Evolutionary conservation across 2,888 invertebrate genomes (phyloP).

Genomic region (Prostheceraeus crozeri): DNA sequence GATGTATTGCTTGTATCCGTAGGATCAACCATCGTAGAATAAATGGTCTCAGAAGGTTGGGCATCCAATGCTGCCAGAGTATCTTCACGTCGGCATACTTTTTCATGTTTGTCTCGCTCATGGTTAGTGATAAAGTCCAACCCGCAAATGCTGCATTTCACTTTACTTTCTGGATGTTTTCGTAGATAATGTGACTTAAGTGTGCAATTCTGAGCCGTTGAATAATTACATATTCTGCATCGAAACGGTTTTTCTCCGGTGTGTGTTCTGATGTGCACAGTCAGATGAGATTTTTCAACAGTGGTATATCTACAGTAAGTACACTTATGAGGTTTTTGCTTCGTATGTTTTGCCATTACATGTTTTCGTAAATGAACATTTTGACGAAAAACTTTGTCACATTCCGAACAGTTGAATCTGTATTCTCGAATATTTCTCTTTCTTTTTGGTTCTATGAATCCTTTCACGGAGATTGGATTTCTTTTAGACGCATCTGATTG

Average conservation of each 20-base stretch:
- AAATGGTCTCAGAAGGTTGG: too few species aligned
- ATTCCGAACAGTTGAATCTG: constrained; percentile 51
- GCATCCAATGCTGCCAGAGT: too few species aligned
- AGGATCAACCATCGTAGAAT: too few species aligned
- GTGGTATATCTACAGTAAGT: constrained; percentile 56
- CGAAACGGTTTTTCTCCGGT: constrained; percentile 57
- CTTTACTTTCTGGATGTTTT: constrained; percentile 48
- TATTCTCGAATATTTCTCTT: too few species aligned
- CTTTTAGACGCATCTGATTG: too few species aligned
- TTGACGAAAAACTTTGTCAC: constrained; percentile 54
- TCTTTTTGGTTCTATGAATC: too few species aligned
- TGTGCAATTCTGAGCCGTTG: constrained; percentile 56
- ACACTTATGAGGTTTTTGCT: constrained; percentile 55
- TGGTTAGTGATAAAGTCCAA: constrained; percentile 37
- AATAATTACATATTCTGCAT: constrained; percentile 55
- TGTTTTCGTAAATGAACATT: constrained; percentile 57
- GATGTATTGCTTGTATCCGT: too few species aligned
- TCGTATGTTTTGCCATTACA: constrained; percentile 43
- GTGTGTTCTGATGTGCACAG: constrained; percentile 55
- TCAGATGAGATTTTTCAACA: constrained; percentile 55
- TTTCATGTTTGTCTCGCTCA: constrained; percentile 36
- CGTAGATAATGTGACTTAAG: constrained; percentile 53
- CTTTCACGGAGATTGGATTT: too few species aligned
- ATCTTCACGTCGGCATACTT: constrained; percentile 33
- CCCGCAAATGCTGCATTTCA: constrained; percentile 34